Percentiles rank a stretch among this genome's conserved stretches.
Evolutionary conservation across 2,113 vertebrate genomes (phyloP).

Genomic region (Raja brachyura): DNA sequence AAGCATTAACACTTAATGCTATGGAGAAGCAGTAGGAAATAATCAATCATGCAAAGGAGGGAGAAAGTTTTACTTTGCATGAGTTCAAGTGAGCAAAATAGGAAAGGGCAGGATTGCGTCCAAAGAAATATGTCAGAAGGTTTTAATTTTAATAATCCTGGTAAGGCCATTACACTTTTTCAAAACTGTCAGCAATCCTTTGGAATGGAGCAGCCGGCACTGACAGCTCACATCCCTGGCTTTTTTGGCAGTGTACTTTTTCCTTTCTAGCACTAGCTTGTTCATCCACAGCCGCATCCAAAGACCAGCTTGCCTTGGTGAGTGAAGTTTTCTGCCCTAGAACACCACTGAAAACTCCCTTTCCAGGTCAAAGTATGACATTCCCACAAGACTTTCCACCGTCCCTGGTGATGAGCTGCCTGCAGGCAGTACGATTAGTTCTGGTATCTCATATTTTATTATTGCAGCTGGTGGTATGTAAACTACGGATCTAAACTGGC

Average conservation of each 20-base stretch:
- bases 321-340: neutral
- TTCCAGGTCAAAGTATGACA: neutral
- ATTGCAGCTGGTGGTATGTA: neutral
- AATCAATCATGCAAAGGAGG: neutral
- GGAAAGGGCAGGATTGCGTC: neutral
- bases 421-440: neutral
- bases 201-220: neutral
- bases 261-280: neutral
- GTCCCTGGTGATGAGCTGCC: neutral
- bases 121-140: neutral
- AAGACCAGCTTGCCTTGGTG: neutral
- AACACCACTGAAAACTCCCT: neutral
- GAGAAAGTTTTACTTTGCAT: neutral
- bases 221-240: neutral
- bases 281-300: neutral
- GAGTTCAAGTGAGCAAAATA: neutral
- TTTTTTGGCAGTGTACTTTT: neutral
- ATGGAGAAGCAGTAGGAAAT: neutral
- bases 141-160: neutral
- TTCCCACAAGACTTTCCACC: neutral
- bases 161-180: neutral
- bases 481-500: neutral
- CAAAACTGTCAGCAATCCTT: neutral
- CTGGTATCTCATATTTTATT: neutral
- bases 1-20: neutral